phyloP scores from a whole-genome alignment of 2,797 vertebrate species.

The Eupleurogrammus muticus region DNA sequence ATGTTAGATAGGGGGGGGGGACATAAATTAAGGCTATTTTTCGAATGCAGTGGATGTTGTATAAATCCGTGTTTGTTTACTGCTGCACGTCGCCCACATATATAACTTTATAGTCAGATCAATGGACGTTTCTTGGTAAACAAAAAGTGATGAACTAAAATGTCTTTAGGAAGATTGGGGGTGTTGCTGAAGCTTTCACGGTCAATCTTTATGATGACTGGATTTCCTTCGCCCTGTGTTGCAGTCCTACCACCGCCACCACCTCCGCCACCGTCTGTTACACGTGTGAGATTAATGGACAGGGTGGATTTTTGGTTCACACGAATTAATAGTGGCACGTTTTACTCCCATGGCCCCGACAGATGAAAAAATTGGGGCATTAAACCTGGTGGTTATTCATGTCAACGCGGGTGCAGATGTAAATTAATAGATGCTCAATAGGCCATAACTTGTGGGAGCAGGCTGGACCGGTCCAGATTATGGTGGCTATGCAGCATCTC shows the following conservation, averaged over 20 bases:
- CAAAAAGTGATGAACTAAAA: neutral
- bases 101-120: conserved; percentile 17
- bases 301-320: conserved; percentile 91
- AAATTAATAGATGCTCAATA: conserved; percentile 93
- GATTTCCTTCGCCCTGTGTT: conserved; percentile 88
- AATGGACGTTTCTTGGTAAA: neutral
- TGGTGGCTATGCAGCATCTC: conserved; percentile 57
- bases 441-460: conserved; percentile 83
- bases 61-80: neutral
- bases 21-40: too few species aligned
- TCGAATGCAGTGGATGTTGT: neutral
- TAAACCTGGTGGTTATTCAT: conserved; percentile 91
- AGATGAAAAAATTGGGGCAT: conserved; percentile 88
- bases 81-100: neutral
- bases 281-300: conserved; percentile 94
- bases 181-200: conserved; percentile 28
- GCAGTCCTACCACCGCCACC: conserved; percentile 84
- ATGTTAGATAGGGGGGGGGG: too few species aligned
- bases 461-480: conserved; percentile 52
- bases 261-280: conserved; percentile 90
- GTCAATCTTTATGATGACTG: conserved; percentile 69
- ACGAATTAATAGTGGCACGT: conserved; percentile 93
- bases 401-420: conserved; percentile 88
- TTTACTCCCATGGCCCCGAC: conserved; percentile 69
- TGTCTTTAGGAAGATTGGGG: neutral